Evolutionary conservation across 2,888 invertebrate genomes (phyloP).

Genomic region (Alcis repandata): DNA sequence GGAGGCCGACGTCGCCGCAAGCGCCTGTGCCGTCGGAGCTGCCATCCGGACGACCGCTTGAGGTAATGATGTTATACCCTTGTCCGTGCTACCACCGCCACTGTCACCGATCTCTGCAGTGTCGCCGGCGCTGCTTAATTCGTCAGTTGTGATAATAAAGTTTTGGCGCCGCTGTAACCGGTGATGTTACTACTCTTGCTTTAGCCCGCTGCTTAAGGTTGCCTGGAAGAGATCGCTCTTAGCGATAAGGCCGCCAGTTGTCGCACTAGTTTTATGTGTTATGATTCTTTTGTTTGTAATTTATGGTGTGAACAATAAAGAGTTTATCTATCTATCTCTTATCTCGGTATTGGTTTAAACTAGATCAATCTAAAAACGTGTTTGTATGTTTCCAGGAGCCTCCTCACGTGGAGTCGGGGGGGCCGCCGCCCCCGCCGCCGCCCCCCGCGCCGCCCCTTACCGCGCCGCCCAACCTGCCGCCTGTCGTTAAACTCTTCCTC

Average conservation of each 20-base stretch:
- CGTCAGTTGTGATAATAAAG: not conserved
- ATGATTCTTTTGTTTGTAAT: too few species aligned
- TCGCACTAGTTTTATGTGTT: too few species aligned
- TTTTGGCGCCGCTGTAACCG: slow-evolving; percentile 63
- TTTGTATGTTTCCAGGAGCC: slow-evolving; percentile 66
- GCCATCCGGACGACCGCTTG: slow-evolving; percentile 36
- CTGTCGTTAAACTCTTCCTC: slow-evolving; percentile 82
- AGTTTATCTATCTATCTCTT: too few species aligned
- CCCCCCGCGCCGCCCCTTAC: slow-evolving; percentile 61
- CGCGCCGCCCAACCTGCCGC: slow-evolving; percentile 77
- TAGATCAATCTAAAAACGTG: too few species aligned
- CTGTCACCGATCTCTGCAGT: slow-evolving; percentile 48
- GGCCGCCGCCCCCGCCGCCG: slow-evolving; percentile 60
- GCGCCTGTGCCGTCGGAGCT: too few species aligned
- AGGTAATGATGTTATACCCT: slow-evolving; percentile 62
- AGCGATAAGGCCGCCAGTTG: too few species aligned
- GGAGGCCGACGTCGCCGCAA: too few species aligned
- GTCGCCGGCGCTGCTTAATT: slow-evolving; percentile 44
- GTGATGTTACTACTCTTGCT: not conserved
- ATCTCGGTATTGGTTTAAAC: too few species aligned
- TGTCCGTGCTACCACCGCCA: slow-evolving; percentile 65
- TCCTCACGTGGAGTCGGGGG: slow-evolving; percentile 70
- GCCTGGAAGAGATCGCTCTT: too few species aligned
- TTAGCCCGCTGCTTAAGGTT: too few species aligned
- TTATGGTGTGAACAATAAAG: too few species aligned